Percentiles rank a stretch among this genome's conserved stretches.
These are phyloP conservation scores for Solenodon paradoxus DNA, from an alignment of 2,113 vertebrate genomes.

Conservation along the genomic window DNA sequence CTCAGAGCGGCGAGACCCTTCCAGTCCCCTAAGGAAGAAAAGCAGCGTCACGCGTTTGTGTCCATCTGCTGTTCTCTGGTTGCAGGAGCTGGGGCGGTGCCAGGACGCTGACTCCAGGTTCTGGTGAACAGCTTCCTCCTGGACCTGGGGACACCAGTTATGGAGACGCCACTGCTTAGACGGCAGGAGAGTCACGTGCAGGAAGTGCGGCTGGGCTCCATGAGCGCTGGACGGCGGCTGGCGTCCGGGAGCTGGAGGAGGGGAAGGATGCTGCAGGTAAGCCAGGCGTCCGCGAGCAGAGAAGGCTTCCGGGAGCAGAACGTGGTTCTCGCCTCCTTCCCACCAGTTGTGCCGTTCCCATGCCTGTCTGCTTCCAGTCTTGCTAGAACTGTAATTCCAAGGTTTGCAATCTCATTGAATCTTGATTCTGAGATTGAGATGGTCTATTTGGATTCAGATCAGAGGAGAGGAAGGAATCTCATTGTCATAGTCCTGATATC, in stretches of 20 bases:
- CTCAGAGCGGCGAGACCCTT: too few species aligned
- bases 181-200: background rate
- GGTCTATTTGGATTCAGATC: background rate
- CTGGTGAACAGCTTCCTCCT: background rate
- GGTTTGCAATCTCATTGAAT: too few species aligned
- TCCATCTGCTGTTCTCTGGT: background rate
- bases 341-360: background rate
- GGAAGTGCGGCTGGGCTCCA: too few species aligned
- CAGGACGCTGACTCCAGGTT: too few species aligned
- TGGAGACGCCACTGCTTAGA: background rate
- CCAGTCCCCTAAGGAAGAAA: background rate
- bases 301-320: background rate
- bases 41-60: background rate
- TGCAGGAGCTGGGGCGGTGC: background rate
- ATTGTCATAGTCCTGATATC: fast-evolving
- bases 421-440: background rate
- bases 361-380: too few species aligned
- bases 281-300: too few species aligned
- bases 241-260: too few species aligned
- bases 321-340: too few species aligned
- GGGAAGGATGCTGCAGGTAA: too few species aligned
- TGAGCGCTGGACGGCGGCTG: too few species aligned
- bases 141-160: fast-evolving
- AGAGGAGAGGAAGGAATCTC: background rate
- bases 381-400: background rate